Percentiles rank a stretch among this genome's conserved stretches.
These are phyloP conservation scores for Nymphalis c-album DNA, from an alignment of 2,888 invertebrate species.

Conservation along the genomic window DNA sequence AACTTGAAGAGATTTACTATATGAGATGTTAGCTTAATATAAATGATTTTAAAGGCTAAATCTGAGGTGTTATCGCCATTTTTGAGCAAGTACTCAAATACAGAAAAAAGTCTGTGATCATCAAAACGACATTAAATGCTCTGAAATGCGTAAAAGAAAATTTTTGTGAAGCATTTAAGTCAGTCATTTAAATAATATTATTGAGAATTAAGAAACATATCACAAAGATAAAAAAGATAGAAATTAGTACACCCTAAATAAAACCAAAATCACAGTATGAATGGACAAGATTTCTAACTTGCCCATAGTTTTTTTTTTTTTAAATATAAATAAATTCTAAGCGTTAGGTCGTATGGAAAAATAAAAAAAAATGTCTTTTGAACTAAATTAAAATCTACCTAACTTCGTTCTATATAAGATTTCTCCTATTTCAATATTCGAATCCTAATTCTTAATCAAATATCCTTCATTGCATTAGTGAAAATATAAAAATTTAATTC, in stretches of 20 bases:
- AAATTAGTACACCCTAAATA: slow-evolving; percentile 74
- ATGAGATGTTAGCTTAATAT: slow-evolving; percentile 40
- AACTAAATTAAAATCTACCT: slow-evolving; percentile 71
- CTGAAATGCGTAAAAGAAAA: slow-evolving; percentile 39
- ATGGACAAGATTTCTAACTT: slow-evolving; percentile 75
- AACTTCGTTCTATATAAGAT: slow-evolving; percentile 63
- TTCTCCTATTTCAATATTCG: slow-evolving; percentile 58
- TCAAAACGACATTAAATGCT: slow-evolving; percentile 30
- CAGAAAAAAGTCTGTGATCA: slow-evolving; percentile 31
- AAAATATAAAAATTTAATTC: slow-evolving; percentile 78
- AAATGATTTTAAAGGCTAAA: slow-evolving; percentile 41
- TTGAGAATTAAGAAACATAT: slow-evolving; percentile 59
- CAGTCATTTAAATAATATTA: slow-evolving; percentile 46
- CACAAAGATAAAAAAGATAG: slow-evolving; percentile 76
- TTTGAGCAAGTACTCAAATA: slow-evolving; percentile 36
- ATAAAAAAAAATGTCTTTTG: slow-evolving; percentile 68
- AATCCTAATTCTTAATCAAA: slow-evolving; percentile 70
- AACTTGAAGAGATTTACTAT: slow-evolving; percentile 32
- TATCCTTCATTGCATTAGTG: slow-evolving; percentile 76
- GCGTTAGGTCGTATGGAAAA: slow-evolving; percentile 61
- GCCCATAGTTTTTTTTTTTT: slow-evolving; percentile 62
- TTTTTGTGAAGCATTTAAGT: slow-evolving; percentile 42
- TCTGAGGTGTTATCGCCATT: slow-evolving; percentile 37
- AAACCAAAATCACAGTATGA: slow-evolving; percentile 80
- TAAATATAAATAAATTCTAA: slow-evolving; percentile 76